Conservation (phyloP, 1,140 invertebrate species). For the Mycetomoellerius zeteki region DNA sequence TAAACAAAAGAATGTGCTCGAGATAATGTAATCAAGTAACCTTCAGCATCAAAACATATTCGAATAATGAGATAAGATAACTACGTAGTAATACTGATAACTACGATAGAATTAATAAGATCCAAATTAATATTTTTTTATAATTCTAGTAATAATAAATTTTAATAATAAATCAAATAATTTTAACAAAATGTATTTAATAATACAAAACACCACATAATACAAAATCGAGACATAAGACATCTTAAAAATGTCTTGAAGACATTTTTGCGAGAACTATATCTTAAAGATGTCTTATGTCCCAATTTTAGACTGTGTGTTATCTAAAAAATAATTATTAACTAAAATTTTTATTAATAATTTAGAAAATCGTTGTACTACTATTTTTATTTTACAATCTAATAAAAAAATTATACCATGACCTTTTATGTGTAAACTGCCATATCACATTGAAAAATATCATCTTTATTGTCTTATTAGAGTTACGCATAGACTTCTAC, state of each 20-base stretch:
- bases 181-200: too few relatives aligned
- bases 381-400: not conserved
- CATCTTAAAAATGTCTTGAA: too few relatives aligned
- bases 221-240: too few relatives aligned
- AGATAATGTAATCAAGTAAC: conserved; percentile 24
- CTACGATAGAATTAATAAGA: not conserved
- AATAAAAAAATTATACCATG: not conserved
- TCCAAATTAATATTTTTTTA: not conserved
- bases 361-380: not conserved
- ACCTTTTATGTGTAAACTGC: not conserved
- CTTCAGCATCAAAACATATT: not conserved
- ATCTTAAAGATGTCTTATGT: too few relatives aligned
- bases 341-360: too few relatives aligned
- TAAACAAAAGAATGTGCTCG: not conserved
- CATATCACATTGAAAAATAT: not conserved
- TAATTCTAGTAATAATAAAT: too few relatives aligned
- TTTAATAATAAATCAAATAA: too few relatives aligned
- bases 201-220: too few relatives aligned
- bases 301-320: too few relatives aligned
- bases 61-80: conserved; percentile 7
- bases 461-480: not conserved
- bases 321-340: too few relatives aligned
- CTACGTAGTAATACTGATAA: not conserved
- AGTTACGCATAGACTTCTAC: too few relatives aligned
- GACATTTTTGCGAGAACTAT: too few relatives aligned